phyloP scores from a whole-genome alignment of 2,888 invertebrate species.

The Anagyrus pseudococci region DNA sequence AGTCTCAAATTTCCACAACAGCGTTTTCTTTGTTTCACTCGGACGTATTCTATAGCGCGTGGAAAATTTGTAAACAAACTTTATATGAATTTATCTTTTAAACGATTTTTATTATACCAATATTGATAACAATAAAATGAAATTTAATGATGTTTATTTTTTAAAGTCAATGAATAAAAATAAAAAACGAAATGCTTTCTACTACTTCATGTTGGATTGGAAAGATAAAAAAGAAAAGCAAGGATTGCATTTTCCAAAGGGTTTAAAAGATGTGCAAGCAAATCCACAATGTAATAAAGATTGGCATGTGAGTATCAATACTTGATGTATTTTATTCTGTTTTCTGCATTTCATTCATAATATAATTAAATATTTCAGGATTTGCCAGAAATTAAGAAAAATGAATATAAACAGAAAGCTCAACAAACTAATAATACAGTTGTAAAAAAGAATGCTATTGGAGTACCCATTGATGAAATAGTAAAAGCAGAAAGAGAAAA shows the following conservation, averaged over 20 bases:
- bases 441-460: conserved; percentile 51
- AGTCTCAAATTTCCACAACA: too few relatives aligned
- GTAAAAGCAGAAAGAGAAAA: conserved; percentile 40
- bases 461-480: conserved; percentile 47
- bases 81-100: too few relatives aligned
- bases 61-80: too few relatives aligned
- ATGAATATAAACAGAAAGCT: conserved; percentile 49
- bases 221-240: conserved; percentile 44
- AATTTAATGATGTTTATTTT: too few relatives aligned
- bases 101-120: too few relatives aligned
- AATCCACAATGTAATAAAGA: conserved; percentile 43
- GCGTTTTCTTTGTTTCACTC: too few relatives aligned
- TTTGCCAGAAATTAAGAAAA: conserved; percentile 42
- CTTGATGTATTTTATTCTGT: conserved; percentile 8
- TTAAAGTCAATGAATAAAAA: too few relatives aligned
- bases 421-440: conserved; percentile 40
- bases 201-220: conserved; percentile 53
- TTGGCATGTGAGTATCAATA: conserved; percentile 51
- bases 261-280: conserved; percentile 48
- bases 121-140: too few relatives aligned
- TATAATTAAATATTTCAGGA: conserved; percentile 36
- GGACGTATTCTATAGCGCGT: too few relatives aligned
- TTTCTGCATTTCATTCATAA: not conserved
- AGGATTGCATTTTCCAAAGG: conserved; percentile 47
- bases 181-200: conserved; percentile 54